Conservation (phyloP, 2,888 invertebrate species). For the Microdon myrmicae region DNA sequence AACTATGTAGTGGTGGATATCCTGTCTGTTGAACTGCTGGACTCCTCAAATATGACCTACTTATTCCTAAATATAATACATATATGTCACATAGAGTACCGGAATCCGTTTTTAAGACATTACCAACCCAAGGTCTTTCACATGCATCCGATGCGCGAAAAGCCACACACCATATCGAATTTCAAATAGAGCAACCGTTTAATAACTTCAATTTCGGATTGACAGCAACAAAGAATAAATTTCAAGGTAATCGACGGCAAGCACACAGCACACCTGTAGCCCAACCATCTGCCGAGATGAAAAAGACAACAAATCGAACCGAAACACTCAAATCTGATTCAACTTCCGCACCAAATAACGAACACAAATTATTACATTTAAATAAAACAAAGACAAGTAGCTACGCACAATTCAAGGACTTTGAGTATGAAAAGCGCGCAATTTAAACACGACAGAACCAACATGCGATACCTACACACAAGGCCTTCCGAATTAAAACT, state of each 20-base stretch:
- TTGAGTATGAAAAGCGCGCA: constrained; percentile 43
- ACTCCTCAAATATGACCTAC: no score
- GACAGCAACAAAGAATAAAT: not conserved
- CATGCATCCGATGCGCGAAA: no score
- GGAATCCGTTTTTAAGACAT: no score
- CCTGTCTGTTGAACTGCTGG: constrained; percentile 18
- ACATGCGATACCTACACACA: constrained; percentile 30
- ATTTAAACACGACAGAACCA: constrained; percentile 19
- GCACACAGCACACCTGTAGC: constrained; percentile 16
- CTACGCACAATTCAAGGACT: no score
- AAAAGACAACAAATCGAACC: not conserved
- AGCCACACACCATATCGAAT: constrained; percentile 27
- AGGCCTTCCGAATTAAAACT: constrained; percentile 46
- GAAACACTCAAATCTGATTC: constrained; percentile 8
- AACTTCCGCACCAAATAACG: constrained; percentile 22
- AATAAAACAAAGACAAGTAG: constrained; percentile 12
- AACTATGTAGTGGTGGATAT: constrained; percentile 13
- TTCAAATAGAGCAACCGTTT: constrained; percentile 45
- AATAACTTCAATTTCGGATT: constrained; percentile 24
- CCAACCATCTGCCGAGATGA: constrained; percentile 1
- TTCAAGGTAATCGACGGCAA: constrained; percentile 9
- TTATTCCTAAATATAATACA: no score
- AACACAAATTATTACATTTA: constrained; percentile 9
- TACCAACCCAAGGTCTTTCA: no score
- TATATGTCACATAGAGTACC: no score